Conservation (phyloP, 2,888 invertebrate genomes). For the Dermolepida albohirtum region DNA sequence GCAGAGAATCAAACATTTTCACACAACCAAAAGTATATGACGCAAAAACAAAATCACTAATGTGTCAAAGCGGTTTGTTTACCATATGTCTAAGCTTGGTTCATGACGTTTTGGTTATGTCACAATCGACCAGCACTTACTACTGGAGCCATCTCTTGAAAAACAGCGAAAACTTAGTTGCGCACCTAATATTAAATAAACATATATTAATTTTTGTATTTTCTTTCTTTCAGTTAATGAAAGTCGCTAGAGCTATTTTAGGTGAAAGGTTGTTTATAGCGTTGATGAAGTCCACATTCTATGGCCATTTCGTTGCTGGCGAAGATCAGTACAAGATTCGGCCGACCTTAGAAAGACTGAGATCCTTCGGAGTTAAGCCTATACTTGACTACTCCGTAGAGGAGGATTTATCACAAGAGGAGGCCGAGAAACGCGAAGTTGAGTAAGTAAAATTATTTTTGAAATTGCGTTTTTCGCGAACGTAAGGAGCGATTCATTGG, state of each 20-base stretch:
- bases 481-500: no score
- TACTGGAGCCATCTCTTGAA: no score
- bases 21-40: no score
- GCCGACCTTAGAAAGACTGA: constrained; percentile 85
- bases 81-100: no score
- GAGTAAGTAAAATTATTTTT: constrained; percentile 73
- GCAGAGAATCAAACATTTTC: no score
- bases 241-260: constrained; percentile 76
- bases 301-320: constrained; percentile 99
- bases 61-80: no score
- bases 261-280: constrained; percentile 85
- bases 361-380: constrained; percentile 97
- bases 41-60: no score
- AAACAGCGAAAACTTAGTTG: no score
- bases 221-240: constrained; percentile 80
- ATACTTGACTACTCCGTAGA: constrained; percentile 99
- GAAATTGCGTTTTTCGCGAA: no score
- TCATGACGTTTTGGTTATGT: no score
- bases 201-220: neutral
- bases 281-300: constrained; percentile 95
- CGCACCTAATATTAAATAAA: no score
- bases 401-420: constrained; percentile 92
- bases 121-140: no score
- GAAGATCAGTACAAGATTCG: constrained; percentile 89
- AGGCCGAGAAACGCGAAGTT: constrained; percentile 94